Base-by-base conservation (phyloP, 2,888 invertebrate genomes). In the Pristionchus entomophagus region DNA sequence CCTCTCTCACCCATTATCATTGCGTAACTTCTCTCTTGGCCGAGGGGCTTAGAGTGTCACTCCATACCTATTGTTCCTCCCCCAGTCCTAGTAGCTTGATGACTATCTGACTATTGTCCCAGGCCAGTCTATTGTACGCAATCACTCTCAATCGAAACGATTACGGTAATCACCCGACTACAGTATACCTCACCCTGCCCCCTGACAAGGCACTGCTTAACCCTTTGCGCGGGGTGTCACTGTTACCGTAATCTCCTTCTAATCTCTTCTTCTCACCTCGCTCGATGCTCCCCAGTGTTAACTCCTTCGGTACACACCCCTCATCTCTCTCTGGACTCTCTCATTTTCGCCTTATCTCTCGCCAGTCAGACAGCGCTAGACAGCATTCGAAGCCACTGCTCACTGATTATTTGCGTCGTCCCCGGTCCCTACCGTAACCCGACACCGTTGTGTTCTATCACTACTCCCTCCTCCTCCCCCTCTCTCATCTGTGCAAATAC, bases 1-100 rank as follows among this genome's bases (percentile, higher is more conserved):
- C 32, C 65, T 65, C n/a, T 73, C 73, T 35, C 80, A 80, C 53
- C 80, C 80, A 80, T 80, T 80, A 80, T 80, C 80, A 80, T 80
- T 80, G 80, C 80, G 80, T 80, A 80, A 80, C 77, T 32, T 41
- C 41, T n/a, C 41, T 41, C 17, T 12, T 62, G 19, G 14, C n/a
- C 19, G n/a, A 5, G 41, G 5, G 32, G 53, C 49, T 80, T 80
- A 53, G n/a, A 53, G 53, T 35, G 80, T 51, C 80, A 41, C 80
- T 73, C 73, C 41, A 38, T 56, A 5, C 22, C 17, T 56, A 56
- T n/a, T 22, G n/a, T 56, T 56, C 56, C n/a, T 5, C 8, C 45
- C 45, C 14, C 45, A n/a, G n/a, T n/a, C n/a, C n/a, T n/a, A n/a
- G n/a, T 53, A 14, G 29, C 59, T 69, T 6, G 65, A 69, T 69